A percentile compares a stretch with the other conserved stretches of the same genome.
phyloP scores from a whole-genome alignment of 2,888 invertebrate genomes.

The Dioctria rufipes region DNA sequence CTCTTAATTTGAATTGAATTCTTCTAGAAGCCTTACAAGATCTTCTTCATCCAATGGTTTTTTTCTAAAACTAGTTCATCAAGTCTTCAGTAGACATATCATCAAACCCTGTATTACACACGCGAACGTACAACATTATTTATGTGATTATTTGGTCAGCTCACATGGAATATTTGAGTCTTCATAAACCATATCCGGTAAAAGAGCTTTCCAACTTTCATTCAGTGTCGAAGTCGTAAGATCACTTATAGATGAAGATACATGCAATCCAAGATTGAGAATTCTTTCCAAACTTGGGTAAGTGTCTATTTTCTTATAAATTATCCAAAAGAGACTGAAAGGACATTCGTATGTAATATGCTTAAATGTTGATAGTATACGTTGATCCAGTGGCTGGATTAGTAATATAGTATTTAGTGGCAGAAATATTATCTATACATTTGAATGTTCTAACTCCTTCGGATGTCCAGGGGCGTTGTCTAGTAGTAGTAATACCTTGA shows the following conservation, averaged over 20 bases:
- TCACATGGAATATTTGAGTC: not conserved
- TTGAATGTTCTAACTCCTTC: no score
- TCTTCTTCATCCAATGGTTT: not conserved
- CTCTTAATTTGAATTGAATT: no score
- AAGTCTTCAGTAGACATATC: conserved; percentile 10
- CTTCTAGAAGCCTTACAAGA: no score
- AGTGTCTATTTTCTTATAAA: conserved; percentile 1
- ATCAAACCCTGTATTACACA: not conserved
- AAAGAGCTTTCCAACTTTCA: no score
- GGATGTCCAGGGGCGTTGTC: no score
- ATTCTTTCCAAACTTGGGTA: not conserved
- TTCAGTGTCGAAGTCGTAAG: no score
- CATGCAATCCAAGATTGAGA: not conserved
- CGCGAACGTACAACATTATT: conserved; percentile 2
- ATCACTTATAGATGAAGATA: not conserved
- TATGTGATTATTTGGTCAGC: not conserved
- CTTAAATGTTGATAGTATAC: no score
- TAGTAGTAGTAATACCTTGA: no score
- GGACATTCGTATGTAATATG: no score
- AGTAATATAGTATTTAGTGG: no score
- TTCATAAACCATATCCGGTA: not conserved
- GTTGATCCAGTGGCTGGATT: no score
- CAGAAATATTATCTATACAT: no score
- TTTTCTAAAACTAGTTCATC: not conserved
- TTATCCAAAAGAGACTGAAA: not conserved